A percentile compares a stretch with the other conserved stretches of the same genome.
Conservation (phyloP, 2,888 invertebrate genomes). For the Sepiola atlantica region DNA sequence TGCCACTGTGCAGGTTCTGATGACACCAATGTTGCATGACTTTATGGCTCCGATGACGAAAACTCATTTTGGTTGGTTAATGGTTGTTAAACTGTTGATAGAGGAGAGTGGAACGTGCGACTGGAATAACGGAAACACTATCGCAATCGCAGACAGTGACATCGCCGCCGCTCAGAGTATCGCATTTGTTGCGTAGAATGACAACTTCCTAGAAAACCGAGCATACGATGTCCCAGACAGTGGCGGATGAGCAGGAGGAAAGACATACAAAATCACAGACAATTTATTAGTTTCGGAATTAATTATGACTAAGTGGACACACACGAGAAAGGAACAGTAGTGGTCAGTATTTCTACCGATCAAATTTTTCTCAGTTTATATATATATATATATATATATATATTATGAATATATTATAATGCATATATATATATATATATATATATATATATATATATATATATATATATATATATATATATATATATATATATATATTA, state of each 20-base stretch:
- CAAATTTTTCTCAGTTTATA: not conserved
- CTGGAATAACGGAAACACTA: not conserved
- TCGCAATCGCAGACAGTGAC: not conserved
- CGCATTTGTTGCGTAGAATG: not conserved
- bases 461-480: not conserved
- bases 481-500: not conserved
- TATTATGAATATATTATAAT: not conserved
- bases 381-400: constrained; percentile 10
- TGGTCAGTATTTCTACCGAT: not conserved
- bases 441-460: not conserved
- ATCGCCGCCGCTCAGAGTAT: not conserved
- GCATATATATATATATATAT: not conserved
- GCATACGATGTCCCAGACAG: not conserved
- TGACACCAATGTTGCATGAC: too few species aligned
- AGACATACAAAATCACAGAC: not conserved
- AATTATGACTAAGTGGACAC: not conserved
- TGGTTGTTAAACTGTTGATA: too few species aligned
- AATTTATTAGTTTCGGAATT: not conserved
- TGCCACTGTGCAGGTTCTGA: too few species aligned
- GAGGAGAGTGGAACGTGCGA: not conserved
- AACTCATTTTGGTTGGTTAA: too few species aligned
- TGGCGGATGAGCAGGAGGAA: not conserved
- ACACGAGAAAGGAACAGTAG: not conserved
- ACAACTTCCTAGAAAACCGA: not conserved
- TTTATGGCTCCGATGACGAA: too few species aligned